Percentiles rank a stretch among this genome's conserved stretches.
phyloP scores from a whole-genome alignment of 53 echinoderm and acorn worm genomes.

The Crossaster papposus region DNA sequence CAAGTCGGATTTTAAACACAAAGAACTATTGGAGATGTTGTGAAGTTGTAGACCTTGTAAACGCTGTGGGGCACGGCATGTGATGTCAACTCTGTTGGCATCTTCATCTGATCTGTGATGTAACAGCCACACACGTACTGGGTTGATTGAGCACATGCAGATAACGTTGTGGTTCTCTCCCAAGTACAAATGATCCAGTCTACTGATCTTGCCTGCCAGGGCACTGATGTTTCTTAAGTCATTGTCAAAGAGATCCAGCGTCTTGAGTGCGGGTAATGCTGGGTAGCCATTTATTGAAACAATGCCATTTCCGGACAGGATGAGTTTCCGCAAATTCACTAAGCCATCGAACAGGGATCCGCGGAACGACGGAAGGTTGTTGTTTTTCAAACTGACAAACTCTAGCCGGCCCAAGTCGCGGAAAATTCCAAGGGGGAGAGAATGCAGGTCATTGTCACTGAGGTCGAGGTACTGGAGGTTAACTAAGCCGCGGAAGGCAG shows the following conservation, averaged over 20 bases:
- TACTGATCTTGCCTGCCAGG: neutral
- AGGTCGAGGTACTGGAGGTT: constrained; percentile 61
- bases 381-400: constrained; percentile 52
- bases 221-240: constrained; percentile 13
- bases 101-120: neutral
- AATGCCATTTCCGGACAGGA: neutral
- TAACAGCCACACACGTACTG: constrained; percentile 22
- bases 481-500: constrained; percentile 53
- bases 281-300: constrained; percentile 2
- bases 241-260: constrained; percentile 44
- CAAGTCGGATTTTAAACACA: neutral
- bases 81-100: neutral
- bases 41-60: constrained; percentile 5
- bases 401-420: constrained; percentile 21
- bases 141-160: constrained; percentile 49
- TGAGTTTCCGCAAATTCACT: neutral
- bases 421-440: constrained; percentile 50
- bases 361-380: constrained; percentile 24
- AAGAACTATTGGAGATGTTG: neutral
- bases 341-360: constrained; percentile 8
- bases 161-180: constrained; percentile 36
- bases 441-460: constrained; percentile 42
- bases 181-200: constrained; percentile 32
- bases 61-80: neutral
- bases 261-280: constrained; percentile 15